phyloP scores from a whole-genome alignment of 2,888 invertebrate species.

The Pogonocherus hispidulus region DNA sequence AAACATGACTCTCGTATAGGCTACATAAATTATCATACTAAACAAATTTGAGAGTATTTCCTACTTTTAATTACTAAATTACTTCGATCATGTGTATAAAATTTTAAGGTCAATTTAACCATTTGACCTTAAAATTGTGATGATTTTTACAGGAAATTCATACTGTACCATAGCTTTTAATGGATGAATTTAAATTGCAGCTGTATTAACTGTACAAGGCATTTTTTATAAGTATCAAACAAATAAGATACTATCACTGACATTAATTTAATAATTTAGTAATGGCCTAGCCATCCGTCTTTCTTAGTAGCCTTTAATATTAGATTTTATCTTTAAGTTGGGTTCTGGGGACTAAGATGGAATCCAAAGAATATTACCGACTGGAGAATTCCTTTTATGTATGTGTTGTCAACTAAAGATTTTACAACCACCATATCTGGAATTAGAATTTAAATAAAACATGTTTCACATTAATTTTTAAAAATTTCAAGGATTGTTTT shows the following conservation, averaged over 20 bases:
- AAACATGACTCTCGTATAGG: neutral
- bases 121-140: no score
- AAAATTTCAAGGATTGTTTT: no score
- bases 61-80: neutral
- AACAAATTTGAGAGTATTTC: neutral
- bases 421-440: neutral
- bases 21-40: neutral
- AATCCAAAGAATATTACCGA: neutral
- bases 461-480: neutral
- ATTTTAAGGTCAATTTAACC: no score
- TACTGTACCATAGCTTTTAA: no score
- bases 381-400: conserved; percentile 1
- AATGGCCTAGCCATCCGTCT: neutral
- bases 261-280: conserved; percentile 4
- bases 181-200: neutral
- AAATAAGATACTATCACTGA: neutral
- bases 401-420: neutral
- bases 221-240: neutral
- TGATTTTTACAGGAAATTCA: no score
- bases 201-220: neutral
- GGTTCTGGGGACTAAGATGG: conserved; percentile 1
- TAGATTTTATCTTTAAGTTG: conserved; percentile 6
- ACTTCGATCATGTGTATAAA: no score
- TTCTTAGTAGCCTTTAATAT: conserved; percentile 2
- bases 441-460: neutral